phyloP scores from a whole-genome alignment of 2,797 vertebrate genomes.

The Cephalopachus bancanus region DNA sequence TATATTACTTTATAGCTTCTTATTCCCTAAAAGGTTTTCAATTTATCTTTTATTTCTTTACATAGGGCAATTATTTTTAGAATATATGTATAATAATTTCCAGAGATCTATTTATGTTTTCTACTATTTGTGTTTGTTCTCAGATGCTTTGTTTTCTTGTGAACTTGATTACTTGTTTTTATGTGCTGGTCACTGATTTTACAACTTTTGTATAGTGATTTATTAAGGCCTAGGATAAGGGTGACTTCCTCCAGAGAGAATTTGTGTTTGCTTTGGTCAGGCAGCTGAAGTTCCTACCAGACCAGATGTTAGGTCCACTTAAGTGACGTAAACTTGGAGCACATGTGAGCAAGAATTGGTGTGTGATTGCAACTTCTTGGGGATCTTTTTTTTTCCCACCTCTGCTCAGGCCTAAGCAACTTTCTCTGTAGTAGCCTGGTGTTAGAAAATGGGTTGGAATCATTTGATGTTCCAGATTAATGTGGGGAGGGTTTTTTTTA shows the following conservation, averaged over 20 bases:
- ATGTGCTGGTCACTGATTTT: background rate
- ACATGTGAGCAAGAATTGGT: background rate
- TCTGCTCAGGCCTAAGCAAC: background rate
- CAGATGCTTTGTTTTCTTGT: background rate
- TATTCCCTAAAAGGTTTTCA: background rate
- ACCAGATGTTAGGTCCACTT: background rate
- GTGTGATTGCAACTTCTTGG: background rate
- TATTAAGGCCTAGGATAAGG: background rate
- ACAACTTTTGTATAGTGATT: background rate
- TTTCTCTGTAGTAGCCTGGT: background rate
- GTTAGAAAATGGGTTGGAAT: background rate
- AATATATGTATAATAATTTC: background rate
- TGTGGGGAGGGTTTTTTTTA: background rate
- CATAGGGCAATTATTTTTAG: conserved; percentile 8
- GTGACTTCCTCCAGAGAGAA: background rate
- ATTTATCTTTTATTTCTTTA: background rate
- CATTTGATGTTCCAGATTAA: background rate
- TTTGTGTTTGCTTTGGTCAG: background rate
- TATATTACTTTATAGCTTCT: background rate
- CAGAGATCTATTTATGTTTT: background rate
- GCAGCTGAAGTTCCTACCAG: background rate
- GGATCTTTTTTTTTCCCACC: background rate
- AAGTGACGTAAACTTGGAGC: background rate
- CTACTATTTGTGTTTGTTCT: background rate
- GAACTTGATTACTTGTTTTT: background rate